Percentiles rank a stretch among this genome's conserved stretches.
These are phyloP conservation scores for Clarias batrachus DNA, from an alignment of 2,113 vertebrate genomes.

Conservation along the genomic window DNA sequence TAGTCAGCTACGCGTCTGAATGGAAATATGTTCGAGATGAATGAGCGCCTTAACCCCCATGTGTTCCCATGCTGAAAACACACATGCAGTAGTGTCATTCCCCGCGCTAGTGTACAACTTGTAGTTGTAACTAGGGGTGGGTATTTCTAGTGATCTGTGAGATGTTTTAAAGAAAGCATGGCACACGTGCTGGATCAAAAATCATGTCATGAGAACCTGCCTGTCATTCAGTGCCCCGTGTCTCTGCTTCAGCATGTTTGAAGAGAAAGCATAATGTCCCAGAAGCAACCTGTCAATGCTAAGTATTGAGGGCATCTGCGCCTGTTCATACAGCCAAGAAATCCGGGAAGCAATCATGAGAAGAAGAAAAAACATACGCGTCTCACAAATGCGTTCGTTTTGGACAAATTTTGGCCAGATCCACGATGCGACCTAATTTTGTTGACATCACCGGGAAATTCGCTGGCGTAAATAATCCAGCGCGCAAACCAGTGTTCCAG, in stretches of 20 bases:
- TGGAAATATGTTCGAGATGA: constrained; percentile 6
- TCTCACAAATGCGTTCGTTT: not conserved
- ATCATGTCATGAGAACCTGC: not conserved
- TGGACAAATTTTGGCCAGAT: not conserved
- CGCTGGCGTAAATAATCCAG: not conserved
- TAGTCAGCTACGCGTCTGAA: not conserved
- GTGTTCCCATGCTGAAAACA: constrained; percentile 77
- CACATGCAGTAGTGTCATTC: not conserved
- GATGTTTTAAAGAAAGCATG: not conserved
- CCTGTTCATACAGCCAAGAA: not conserved
- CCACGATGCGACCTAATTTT: not conserved
- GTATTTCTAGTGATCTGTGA: not conserved
- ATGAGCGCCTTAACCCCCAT: constrained; percentile 64
- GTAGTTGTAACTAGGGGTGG: not conserved
- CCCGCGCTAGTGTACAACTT: not conserved
- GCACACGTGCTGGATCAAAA: constrained; percentile 7
- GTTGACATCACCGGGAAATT: not conserved
- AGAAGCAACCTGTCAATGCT: constrained; percentile 25
- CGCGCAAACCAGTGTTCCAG: not conserved
- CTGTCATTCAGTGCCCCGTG: not conserved
- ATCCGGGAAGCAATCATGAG: constrained; percentile 11
- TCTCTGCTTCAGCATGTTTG: not conserved
- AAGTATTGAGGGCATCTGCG: constrained; percentile 25
- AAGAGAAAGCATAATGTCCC: not conserved
- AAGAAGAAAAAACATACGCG: not conserved